phyloP scores from a whole-genome alignment of 2,113 vertebrate species.

The Pseudorhombus dupliciocellatus region DNA sequence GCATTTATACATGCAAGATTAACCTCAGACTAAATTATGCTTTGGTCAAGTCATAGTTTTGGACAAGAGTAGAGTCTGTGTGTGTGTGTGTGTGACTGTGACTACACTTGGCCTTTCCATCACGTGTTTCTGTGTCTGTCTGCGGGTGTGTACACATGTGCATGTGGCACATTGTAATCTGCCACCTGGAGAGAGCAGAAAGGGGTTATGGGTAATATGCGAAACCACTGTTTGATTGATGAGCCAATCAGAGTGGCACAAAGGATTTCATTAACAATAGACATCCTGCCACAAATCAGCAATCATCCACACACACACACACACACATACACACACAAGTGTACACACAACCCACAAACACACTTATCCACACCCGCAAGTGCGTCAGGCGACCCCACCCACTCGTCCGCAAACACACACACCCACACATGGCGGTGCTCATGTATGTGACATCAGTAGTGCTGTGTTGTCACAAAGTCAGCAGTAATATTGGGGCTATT shows the following conservation, averaged over 20 bases:
- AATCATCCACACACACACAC: constrained; percentile 75
- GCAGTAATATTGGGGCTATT: constrained; percentile 71
- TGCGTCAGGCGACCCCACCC: constrained; percentile 18
- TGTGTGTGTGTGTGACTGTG: constrained; percentile 13
- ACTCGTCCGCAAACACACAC: constrained; percentile 19
- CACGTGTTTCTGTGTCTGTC: constrained; percentile 4
- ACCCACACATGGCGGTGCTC: constrained; percentile 1
- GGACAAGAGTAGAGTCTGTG: background rate
- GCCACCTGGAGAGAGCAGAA: constrained; percentile 74
- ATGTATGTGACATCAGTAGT: constrained; percentile 40
- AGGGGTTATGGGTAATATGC: constrained; percentile 73
- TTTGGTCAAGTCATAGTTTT: background rate
- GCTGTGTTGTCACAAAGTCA: constrained; percentile 79
- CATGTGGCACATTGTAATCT: constrained; percentile 64
- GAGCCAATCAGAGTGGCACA: constrained; percentile 82
- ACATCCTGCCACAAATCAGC: constrained; percentile 80
- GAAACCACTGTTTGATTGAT: constrained; percentile 80
- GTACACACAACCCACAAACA: constrained; percentile 33
- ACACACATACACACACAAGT: constrained; percentile 45
- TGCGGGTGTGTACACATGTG: constrained; percentile 30
- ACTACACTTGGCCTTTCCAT: constrained; percentile 14
- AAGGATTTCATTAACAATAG: constrained; percentile 84
- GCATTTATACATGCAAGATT: background rate
- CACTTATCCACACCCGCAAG: constrained; percentile 49
- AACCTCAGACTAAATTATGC: background rate